Evolutionary conservation across 2,888 invertebrate species (phyloP).

Genomic region (Rutpela maculata): DNA sequence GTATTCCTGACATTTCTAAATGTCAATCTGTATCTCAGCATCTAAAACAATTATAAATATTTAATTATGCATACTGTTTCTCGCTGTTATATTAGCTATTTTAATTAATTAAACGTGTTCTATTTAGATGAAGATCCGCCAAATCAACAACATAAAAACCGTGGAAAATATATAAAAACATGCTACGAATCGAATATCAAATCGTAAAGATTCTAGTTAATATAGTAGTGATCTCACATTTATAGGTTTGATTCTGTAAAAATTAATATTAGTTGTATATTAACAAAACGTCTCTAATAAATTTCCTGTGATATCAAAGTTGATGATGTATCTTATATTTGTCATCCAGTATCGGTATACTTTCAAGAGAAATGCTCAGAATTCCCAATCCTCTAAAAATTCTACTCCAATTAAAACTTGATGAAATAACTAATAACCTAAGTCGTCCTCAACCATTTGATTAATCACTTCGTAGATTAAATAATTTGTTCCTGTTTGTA

Average conservation of each 20-base stretch:
- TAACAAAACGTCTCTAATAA: background rate
- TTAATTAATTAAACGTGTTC: slow-evolving; percentile 53
- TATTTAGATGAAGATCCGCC: slow-evolving; percentile 38
- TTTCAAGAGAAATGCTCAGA: slow-evolving; percentile 1
- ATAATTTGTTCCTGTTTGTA: slow-evolving; percentile 21
- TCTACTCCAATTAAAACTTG: slow-evolving; percentile 5
- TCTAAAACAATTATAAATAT: slow-evolving; percentile 63
- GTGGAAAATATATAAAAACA: background rate
- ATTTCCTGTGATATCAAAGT: background rate
- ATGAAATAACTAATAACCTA: background rate
- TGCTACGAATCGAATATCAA: background rate
- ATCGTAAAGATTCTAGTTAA: background rate
- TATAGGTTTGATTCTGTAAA: background rate
- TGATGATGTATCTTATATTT: background rate
- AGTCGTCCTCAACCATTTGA: background rate
- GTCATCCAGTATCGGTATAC: background rate
- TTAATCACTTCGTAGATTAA: slow-evolving; percentile 7
- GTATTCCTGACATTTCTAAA: slow-evolving; percentile 64
- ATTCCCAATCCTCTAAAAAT: background rate
- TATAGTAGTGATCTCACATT: background rate
- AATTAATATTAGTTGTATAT: slow-evolving; percentile 14
- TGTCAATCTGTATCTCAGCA: slow-evolving; percentile 65
- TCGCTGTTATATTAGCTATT: slow-evolving; percentile 44
- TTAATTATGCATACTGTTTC: slow-evolving; percentile 62
- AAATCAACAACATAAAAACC: slow-evolving; percentile 13